These are phyloP conservation scores for Rafetus swinhoei DNA, from an alignment of 2,113 vertebrate species.

Conservation along the genomic window DNA sequence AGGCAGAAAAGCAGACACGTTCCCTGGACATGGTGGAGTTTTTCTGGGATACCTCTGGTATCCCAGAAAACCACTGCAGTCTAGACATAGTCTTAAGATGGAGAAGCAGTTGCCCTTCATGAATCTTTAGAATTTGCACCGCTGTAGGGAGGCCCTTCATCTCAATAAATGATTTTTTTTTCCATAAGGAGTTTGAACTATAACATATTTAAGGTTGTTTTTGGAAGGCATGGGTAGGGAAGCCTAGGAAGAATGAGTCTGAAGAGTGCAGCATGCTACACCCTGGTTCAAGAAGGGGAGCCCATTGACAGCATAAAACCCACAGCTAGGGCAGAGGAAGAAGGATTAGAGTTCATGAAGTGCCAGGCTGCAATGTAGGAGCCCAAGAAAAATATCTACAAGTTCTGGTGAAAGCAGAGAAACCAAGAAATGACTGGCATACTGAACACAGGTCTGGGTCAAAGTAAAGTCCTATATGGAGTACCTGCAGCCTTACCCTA, in stretches of 20 bases:
- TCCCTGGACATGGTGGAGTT: too few species aligned
- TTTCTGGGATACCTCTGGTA: too few species aligned
- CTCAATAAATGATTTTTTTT: not conserved
- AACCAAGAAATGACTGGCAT: not conserved
- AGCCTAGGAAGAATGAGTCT: not conserved
- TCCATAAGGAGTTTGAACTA: accelerated
- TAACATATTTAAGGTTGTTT: accelerated
- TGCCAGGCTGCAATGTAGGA: not conserved
- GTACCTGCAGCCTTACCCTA: not conserved
- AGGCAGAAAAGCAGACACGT: too few species aligned
- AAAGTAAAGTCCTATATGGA: not conserved
- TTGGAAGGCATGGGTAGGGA: not conserved
- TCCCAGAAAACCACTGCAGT: too few species aligned
- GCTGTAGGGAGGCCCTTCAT: accelerated
- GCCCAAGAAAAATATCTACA: not conserved
- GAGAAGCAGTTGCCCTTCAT: constrained; percentile 55
- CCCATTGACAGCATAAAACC: not conserved
- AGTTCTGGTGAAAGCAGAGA: not conserved
- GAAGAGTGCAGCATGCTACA: not conserved
- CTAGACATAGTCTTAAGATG: not conserved
- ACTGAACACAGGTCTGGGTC: not conserved
- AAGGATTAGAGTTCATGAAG: not conserved
- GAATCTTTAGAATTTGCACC: constrained; percentile 14
- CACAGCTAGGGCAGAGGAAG: accelerated
- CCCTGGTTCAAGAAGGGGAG: not conserved